These are phyloP conservation scores for Toxostoma redivivum DNA, from an alignment of 2,113 vertebrate genomes.

Conservation along the genomic window DNA sequence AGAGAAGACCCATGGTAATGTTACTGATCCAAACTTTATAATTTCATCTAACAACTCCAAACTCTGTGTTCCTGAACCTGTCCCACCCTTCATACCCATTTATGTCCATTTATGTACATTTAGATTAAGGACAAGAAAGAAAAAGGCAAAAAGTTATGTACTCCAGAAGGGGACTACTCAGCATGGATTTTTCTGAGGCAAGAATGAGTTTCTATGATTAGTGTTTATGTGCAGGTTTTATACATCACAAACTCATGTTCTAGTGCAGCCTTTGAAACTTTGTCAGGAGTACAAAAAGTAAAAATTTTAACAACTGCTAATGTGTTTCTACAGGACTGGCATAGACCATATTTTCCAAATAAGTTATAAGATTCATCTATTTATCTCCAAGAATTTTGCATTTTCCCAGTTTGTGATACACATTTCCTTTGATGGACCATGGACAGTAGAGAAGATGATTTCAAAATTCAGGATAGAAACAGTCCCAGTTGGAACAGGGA, in stretches of 20 bases:
- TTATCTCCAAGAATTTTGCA: neutral
- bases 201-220: neutral
- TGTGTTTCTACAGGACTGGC: neutral
- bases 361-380: neutral
- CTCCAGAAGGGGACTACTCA: neutral
- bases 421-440: neutral
- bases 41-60: neutral
- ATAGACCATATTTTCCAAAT: neutral
- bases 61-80: neutral
- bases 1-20: neutral
- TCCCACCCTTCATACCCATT: neutral
- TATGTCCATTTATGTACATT: neutral
- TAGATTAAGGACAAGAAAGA: neutral
- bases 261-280: neutral
- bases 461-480: neutral
- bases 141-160: neutral
- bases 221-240: neutral
- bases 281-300: neutral
- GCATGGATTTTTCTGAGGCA: neutral
- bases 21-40: neutral
- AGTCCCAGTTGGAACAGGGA: neutral
- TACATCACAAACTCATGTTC: neutral
- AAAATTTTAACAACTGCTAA: neutral
- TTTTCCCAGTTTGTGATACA: neutral
- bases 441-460: neutral